Evolutionary conservation across 2,797 vertebrate genomes (phyloP), one percentile per base, ranked within the genome.

Genomic region (Microcaecilia unicolor): DNA sequence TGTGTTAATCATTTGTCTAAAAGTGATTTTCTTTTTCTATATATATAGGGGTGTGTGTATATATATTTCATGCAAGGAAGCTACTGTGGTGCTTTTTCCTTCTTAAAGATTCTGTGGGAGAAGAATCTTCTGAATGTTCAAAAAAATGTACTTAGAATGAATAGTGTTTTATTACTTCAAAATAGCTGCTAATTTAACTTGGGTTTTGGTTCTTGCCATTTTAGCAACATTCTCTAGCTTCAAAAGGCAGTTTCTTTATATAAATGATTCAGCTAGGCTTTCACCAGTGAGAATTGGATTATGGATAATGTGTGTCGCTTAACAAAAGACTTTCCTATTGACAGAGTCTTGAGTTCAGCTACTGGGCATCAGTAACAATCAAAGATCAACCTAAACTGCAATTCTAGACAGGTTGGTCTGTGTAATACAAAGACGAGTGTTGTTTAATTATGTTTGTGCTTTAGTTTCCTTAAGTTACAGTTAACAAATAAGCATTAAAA

Each of bases 181-280:
- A 51, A 19, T 41, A 55, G 48, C 37, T 50, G 45, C 51, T 44
- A 42, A 47, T 52, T 58, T 50, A 62, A 42, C 47, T 28, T 49
- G 41, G 56, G 48, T 25, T 58, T 34, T 16, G 31, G 19, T 14
- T 23, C 16, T 34, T 59, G 51, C 50, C 55, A 41, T 55, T 61
- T n/a, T 43, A 40, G 36, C 50, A 52, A 2, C 42, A 19, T n/a
- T 2, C 12, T 42, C 32, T 5, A 16, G 31, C 28, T 60, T 61
- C 56, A 61, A 58, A 61, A 46, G 43, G 51, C 38, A 44, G 17
- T 49, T 22, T n/a, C 22, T n/a, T 41, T 57, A 22, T 25, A 50
- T 44, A 48, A 48, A 59, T 58, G 45, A 59, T 57, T 57, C 40
- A 50, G 31, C 31, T 57, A 34, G 55, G 44, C 50, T 41, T 57